phyloP scores from a whole-genome alignment of 1,140 invertebrate genomes.

The Lysiphlebus fabarum region DNA sequence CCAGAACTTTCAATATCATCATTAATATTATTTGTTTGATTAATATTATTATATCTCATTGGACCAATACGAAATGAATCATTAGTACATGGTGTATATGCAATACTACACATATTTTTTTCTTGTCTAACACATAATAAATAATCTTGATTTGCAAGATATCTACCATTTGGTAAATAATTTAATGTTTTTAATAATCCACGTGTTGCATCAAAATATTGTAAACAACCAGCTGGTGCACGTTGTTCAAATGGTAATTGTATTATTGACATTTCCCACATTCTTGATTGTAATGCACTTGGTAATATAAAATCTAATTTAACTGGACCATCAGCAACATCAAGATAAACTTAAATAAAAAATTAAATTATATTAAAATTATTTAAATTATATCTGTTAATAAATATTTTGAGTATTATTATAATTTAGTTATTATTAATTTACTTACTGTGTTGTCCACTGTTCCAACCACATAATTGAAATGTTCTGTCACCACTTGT shows the following conservation, averaged over 20 bases:
- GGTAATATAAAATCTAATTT: slow-evolving; percentile 59
- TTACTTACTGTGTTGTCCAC: slow-evolving; percentile 78
- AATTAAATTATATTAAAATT: background rate
- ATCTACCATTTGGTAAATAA: slow-evolving; percentile 74
- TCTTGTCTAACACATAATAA: slow-evolving; percentile 72
- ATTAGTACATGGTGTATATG: slow-evolving; percentile 69
- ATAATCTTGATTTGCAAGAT: slow-evolving; percentile 75
- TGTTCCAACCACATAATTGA: slow-evolving; percentile 75
- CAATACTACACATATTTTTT: slow-evolving; percentile 69
- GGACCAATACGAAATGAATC: slow-evolving; percentile 75
- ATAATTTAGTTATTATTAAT: too few species aligned
- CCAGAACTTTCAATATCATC: slow-evolving; percentile 44
- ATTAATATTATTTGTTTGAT: slow-evolving; percentile 19
- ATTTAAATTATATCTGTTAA: too few species aligned
- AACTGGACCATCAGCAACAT: slow-evolving; percentile 59
- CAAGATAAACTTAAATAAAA: slow-evolving; percentile 71
- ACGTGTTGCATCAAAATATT: slow-evolving; percentile 63
- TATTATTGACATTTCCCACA: slow-evolving; percentile 73
- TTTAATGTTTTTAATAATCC: slow-evolving; percentile 73
- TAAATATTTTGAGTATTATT: too few species aligned
- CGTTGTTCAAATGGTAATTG: slow-evolving; percentile 71
- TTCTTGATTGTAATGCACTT: slow-evolving; percentile 59
- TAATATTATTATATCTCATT: slow-evolving; percentile 29
- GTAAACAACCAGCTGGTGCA: slow-evolving; percentile 71
- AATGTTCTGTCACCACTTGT: slow-evolving; percentile 60